Evolutionary conservation across 2,113 vertebrate genomes (phyloP).

Genomic region (Pachyramphus minor): DNA sequence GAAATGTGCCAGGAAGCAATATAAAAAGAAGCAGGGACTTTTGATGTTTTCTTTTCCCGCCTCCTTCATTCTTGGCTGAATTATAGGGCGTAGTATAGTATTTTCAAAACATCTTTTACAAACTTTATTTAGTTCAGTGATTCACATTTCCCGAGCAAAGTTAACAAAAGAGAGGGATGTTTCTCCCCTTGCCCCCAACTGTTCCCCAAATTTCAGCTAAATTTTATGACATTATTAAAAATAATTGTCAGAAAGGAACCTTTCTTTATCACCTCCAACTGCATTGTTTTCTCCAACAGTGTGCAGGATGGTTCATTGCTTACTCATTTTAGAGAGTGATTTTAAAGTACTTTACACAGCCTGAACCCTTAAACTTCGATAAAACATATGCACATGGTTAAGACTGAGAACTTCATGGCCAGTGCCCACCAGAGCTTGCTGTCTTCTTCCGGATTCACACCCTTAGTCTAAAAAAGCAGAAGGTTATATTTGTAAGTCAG

Average conservation of each 20-base stretch:
- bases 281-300: neutral
- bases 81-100: constrained; percentile 29
- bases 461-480: neutral
- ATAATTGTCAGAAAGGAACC: constrained; percentile 7
- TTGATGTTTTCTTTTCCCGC: constrained; percentile 39
- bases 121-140: constrained; percentile 52
- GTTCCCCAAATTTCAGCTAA: neutral
- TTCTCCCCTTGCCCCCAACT: neutral
- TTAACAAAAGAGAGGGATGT: neutral
- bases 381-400: neutral
- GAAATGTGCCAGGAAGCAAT: constrained; percentile 35
- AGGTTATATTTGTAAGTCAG: neutral
- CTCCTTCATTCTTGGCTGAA: constrained; percentile 27
- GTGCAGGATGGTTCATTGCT: neutral
- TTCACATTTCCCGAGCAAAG: constrained; percentile 33
- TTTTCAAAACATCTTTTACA: constrained; percentile 36
- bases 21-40: constrained; percentile 41
- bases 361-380: neutral
- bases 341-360: neutral
- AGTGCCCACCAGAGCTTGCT: neutral
- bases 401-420: neutral
- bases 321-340: neutral
- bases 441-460: neutral
- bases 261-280: neutral
- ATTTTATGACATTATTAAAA: neutral